phyloP scores from a whole-genome alignment of 2,113 vertebrate genomes.

The Amazona vittata region DNA sequence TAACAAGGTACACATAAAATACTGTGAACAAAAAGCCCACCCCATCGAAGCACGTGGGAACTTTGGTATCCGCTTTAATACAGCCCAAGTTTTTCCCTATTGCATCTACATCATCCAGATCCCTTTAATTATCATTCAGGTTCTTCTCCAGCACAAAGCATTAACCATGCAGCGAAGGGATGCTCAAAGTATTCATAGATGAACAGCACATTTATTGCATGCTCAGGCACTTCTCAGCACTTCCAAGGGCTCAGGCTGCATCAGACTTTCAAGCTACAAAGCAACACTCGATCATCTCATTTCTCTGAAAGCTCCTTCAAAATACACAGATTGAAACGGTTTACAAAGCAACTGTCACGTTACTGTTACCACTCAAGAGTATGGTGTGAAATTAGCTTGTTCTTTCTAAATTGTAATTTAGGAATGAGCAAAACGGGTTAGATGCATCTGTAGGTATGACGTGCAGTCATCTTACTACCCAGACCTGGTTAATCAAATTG shows the following conservation, averaged over 20 bases:
- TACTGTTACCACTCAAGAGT: background rate
- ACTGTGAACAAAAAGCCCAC: background rate
- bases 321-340: background rate
- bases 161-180: background rate
- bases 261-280: fast-evolving
- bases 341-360: background rate
- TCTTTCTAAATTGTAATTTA: background rate
- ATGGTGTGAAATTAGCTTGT: background rate
- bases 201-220: background rate
- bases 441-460: background rate
- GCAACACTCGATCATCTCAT: background rate
- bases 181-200: background rate
- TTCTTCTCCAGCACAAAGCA: background rate
- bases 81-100: background rate
- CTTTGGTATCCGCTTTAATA: background rate
- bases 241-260: background rate
- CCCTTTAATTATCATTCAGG: background rate
- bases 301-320: background rate
- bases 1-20: background rate
- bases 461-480: fast-evolving
- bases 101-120: background rate
- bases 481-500: background rate
- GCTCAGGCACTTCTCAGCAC: background rate
- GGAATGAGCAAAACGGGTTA: background rate
- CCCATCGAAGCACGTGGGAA: background rate